Evolutionary conservation across 2,888 invertebrate genomes (phyloP), one percentile per base, ranked within the genome.

Genomic region (Amphipyra tragopoginis): DNA sequence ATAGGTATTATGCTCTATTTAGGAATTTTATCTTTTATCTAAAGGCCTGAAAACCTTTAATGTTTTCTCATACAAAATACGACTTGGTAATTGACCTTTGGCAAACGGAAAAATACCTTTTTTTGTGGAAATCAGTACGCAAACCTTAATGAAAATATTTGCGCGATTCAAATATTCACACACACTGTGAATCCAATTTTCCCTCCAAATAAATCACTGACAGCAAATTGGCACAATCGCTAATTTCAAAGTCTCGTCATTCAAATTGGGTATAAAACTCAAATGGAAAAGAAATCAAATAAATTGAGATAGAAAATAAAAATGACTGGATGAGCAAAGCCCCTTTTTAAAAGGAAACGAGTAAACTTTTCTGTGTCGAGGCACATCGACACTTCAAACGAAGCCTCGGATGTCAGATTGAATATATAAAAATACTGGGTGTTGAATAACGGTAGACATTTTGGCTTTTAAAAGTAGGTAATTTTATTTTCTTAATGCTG

Each of bases 251-350:
- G 34, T 44, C 47, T 39, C 15, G 15, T 29, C 34, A 44, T 51
- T 68, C n/a, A 9, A 33, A 61, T 61, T 55, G 43, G 14, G 40
- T 50, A 58, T 54, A 65, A 64, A 69, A 65, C 54, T 65, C 53
- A 63, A 69, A 67, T 65, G 64, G 51, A 63, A 71, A 51, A 26
- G 43, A 72, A 64, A 53, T 50, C 56, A 58, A 71, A 71, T 69
- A 69, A 60, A 69, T 56, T 59, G 50, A 47, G 58, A 59, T 47
- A 15, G 9, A 42, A 51, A 40, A 61, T n/a, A 71, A 65, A 65
- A 55, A 57, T 29, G 15, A 26, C 42, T 54, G 55, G 50, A 72
- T 53, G 52, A 68, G 62, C 44, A 50, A 65, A 65, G 49, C 58
- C 60, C 47, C 61, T 47, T 56, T 63, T 63, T 47, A 51, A 36